Evolutionary conservation across 2,888 invertebrate species (phyloP), one percentile per base, ranked within the genome.

Genomic region (Timandra comae): DNA sequence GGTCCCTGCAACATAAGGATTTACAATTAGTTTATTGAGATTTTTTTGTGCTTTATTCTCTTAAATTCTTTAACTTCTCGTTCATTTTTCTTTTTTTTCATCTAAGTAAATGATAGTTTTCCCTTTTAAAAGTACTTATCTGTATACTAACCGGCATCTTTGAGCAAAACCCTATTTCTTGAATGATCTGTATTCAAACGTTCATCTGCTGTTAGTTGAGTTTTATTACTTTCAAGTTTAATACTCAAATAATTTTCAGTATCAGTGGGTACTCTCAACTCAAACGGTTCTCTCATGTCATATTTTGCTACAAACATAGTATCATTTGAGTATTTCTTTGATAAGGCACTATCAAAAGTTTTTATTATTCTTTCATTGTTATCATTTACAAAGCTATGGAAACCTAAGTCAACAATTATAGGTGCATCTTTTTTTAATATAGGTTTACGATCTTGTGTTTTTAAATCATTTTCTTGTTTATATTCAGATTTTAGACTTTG

Each of bases 201-300:
- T 5, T 16, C 16, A 26, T 33, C 29, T 31, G 19, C 1, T 21
- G 7, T 22, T n/a, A 11, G 4, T 16, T 22, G 19, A 28, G 31
- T 13, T 29, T 35, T 32, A 23, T 38, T 33, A 31, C 30, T 51
- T 36, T 56, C 58, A 12, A 66, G 55, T 49, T 52, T 41, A 38
- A 76, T 47, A 2, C 40, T 40, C 27, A 82, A 49, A 30, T 71
- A 54, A 32, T 63, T 56, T 8, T 66, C 46, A 1, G 46, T 36
- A 55, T 71, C 64, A 24, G 80, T 53, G 1, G 67, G 65, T 37
- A 80, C 52, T 35, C 38, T 55, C 30, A 77, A 55, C 52, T 63
- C 60, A 3, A 55, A 55, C 26, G 53, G 43, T 19, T 52, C 32
- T 34, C 43, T 52, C 9, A 76, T 40, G 40, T 46, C 38, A 3